phyloP scores from a whole-genome alignment of 2,797 vertebrate species.

The Alca torda region DNA sequence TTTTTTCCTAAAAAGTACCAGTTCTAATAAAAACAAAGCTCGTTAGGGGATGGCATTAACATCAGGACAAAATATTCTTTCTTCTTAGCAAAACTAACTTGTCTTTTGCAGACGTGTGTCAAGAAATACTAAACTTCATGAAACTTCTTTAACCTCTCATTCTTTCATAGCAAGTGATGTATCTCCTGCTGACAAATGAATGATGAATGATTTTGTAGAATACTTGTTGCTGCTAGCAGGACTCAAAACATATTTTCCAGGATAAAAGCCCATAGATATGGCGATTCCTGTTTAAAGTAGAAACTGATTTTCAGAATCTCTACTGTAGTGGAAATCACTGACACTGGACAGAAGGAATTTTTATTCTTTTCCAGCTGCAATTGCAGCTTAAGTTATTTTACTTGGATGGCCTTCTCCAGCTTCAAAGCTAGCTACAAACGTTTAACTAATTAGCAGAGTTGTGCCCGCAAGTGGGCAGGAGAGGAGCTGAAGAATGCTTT shows the following conservation, averaged over 20 bases:
- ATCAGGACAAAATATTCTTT: background rate
- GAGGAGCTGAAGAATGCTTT: background rate
- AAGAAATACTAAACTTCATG: background rate
- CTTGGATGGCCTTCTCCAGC: background rate
- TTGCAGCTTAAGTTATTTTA: background rate
- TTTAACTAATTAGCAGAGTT: background rate
- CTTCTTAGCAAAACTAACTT: background rate
- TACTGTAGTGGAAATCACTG: background rate
- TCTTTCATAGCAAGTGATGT: background rate
- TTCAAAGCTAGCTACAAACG: background rate
- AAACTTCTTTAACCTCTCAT: background rate
- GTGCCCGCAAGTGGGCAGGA: background rate
- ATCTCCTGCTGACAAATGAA: background rate
- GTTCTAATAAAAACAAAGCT: background rate
- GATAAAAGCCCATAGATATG: background rate
- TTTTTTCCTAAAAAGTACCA: background rate
- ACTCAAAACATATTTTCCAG: background rate
- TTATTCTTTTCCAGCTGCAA: background rate
- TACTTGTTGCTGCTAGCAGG: background rate
- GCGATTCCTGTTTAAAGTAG: background rate
- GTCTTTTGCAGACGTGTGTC: background rate
- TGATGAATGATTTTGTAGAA: background rate
- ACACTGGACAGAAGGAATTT: background rate
- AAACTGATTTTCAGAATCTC: background rate
- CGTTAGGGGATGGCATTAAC: background rate